A percentile compares a stretch with the other conserved stretches of the same genome.
These are phyloP conservation scores for Streptopelia turtur DNA, from an alignment of 2,797 vertebrate genomes.

Conservation along the genomic window DNA sequence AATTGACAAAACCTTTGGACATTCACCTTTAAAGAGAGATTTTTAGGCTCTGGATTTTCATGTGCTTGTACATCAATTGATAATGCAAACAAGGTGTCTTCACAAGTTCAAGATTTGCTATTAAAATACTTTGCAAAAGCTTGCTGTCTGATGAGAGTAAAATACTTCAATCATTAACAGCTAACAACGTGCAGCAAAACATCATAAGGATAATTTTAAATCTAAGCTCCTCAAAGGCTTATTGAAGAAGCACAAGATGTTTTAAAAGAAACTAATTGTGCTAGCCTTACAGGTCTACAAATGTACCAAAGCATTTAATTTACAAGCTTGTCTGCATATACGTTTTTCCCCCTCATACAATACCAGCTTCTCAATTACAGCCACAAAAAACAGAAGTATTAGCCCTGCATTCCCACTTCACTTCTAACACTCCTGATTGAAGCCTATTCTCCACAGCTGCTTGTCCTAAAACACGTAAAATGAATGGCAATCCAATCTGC, in stretches of 20 bases:
- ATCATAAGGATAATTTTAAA: not conserved
- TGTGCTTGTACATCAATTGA: not conserved
- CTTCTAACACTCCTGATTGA: not conserved
- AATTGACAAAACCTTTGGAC: not conserved
- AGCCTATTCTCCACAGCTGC: not conserved
- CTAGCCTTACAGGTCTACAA: not conserved
- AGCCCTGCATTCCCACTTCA: conserved; percentile 15
- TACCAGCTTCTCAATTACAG: conserved; percentile 24
- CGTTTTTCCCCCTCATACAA: not conserved
- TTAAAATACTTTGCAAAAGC: not conserved
- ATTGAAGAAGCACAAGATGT: not conserved
- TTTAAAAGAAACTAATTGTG: not conserved
- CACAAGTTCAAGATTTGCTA: not conserved
- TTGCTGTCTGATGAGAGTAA: not conserved
- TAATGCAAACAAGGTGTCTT: not conserved
- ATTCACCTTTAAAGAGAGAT: not conserved
- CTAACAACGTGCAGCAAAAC: not conserved
- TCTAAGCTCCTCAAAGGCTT: not conserved
- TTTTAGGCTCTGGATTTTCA: not conserved
- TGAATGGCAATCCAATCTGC: not conserved
- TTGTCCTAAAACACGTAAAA: conserved; percentile 2
- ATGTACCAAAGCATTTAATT: not conserved
- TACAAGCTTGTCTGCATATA: not conserved
- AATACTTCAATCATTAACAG: not conserved
- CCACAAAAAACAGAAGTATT: conserved; percentile 17